These are phyloP conservation scores for Eupithecia insigniata DNA, from an alignment of 2,888 invertebrate species.

Conservation along the genomic window DNA sequence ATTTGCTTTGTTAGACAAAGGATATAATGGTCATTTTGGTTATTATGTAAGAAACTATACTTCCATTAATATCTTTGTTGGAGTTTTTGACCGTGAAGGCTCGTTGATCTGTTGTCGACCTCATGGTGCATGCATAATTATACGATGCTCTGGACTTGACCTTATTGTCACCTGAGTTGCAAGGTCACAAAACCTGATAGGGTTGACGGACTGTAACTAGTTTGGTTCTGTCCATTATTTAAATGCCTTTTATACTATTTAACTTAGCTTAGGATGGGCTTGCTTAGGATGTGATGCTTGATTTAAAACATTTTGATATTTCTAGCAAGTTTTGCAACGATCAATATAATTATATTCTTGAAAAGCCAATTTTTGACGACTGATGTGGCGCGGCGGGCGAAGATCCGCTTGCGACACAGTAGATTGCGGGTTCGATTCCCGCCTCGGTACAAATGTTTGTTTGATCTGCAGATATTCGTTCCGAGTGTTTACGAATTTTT, in stretches of 20 bases:
- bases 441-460: too few relatives aligned
- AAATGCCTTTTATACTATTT: neutral
- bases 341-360: neutral
- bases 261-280: neutral
- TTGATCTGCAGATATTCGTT: too few relatives aligned
- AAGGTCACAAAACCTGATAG: slow-evolving; percentile 20
- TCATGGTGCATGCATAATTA: slow-evolving; percentile 17
- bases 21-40: too few relatives aligned
- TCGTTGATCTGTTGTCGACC: slow-evolving; percentile 22
- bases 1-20: neutral
- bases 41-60: neutral
- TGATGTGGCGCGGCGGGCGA: too few relatives aligned
- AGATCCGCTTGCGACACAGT: too few relatives aligned
- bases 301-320: slow-evolving; percentile 1
- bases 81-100: neutral
- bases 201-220: slow-evolving; percentile 1
- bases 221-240: neutral
- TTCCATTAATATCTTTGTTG: neutral
- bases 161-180: slow-evolving; percentile 15
- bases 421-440: too few relatives aligned
- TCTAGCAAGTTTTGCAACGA: neutral
- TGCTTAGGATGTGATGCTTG: too few relatives aligned
- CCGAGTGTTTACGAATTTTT: too few relatives aligned
- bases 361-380: too few relatives aligned
- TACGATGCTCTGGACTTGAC: slow-evolving; percentile 22